Conservation (phyloP, 1,140 invertebrate genomes). For the Drosophila paulistorum region DNA sequence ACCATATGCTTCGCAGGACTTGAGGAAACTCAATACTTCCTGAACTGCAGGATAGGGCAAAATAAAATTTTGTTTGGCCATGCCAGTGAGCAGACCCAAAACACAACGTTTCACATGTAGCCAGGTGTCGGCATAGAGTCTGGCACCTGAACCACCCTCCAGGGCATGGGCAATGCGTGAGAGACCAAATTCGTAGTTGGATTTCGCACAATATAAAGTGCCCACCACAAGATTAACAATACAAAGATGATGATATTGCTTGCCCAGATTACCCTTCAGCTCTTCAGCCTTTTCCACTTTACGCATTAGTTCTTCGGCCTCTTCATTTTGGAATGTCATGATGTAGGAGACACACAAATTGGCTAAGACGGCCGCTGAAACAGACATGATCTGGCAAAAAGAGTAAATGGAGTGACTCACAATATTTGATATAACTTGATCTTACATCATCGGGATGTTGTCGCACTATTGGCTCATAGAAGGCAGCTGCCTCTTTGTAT, state of each 20-base stretch:
- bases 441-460: constrained; percentile 96
- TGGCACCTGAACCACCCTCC: constrained; percentile 75
- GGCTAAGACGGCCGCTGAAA: constrained; percentile 98
- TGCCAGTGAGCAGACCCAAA: constrained; percentile 94
- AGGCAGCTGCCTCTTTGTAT: constrained; percentile 98
- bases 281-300: constrained; percentile 99
- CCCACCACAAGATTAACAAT: constrained; percentile 99
- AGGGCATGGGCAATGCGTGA: constrained; percentile 89
- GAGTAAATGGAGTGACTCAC: too few relatives aligned
- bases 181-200: constrained; percentile 99
- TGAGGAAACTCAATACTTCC: constrained; percentile 95
- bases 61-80: constrained; percentile 94
- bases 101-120: constrained; percentile 97
- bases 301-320: constrained; percentile 99
- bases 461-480: constrained; percentile 99
- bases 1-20: constrained; percentile 89
- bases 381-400: constrained; percentile 90
- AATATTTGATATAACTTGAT: constrained; percentile 6
- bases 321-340: constrained; percentile 99
- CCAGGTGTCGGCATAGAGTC: constrained; percentile 96
- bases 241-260: constrained; percentile 98
- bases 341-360: constrained; percentile 99
- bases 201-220: constrained; percentile 98
- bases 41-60: constrained; percentile 92
- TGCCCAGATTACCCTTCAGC: constrained; percentile 94